These are phyloP conservation scores for Ciconia nigra DNA, from an alignment of 2,797 vertebrate species.

Conservation along the genomic window DNA sequence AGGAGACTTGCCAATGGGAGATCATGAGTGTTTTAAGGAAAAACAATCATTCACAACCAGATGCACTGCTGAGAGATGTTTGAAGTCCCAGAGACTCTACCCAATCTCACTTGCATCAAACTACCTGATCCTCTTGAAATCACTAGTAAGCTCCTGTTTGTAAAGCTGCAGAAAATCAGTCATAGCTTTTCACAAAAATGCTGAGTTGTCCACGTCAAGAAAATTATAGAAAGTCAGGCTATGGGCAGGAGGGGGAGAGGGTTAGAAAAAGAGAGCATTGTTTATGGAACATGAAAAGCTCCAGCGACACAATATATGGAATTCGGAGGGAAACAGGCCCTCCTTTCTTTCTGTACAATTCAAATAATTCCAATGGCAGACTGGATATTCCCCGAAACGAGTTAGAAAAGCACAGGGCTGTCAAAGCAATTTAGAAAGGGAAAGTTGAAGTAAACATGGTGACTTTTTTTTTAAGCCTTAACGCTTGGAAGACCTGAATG, in stretches of 20 bases:
- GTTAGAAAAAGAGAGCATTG: conserved; percentile 75
- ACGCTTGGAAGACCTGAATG: conserved; percentile 36
- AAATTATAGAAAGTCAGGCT: conserved; percentile 58
- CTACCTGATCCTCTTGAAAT: conserved; percentile 37
- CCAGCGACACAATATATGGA: conserved; percentile 73
- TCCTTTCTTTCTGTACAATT: conserved; percentile 76
- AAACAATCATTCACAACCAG: conserved; percentile 1
- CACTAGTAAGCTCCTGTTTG: conserved; percentile 14
- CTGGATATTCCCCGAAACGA: conserved; percentile 62
- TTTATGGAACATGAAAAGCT: conserved; percentile 76
- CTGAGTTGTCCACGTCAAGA: conserved; percentile 64
- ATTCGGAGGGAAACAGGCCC: conserved; percentile 70
- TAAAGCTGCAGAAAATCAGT: conserved; percentile 66
- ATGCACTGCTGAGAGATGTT: neutral
- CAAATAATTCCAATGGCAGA: conserved; percentile 61
- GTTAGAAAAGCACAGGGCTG: conserved; percentile 67
- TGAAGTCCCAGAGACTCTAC: neutral
- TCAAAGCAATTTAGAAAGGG: conserved; percentile 68
- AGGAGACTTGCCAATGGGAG: neutral
- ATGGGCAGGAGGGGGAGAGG: conserved; percentile 53
- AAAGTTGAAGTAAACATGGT: conserved; percentile 68
- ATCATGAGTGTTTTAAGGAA: neutral
- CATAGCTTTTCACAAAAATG: conserved; percentile 58
- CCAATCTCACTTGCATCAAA: neutral
- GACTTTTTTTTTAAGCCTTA: conserved; percentile 37